Base-by-base conservation (phyloP, 2,797 vertebrate genomes). In the Vespertilio murinus region DNA sequence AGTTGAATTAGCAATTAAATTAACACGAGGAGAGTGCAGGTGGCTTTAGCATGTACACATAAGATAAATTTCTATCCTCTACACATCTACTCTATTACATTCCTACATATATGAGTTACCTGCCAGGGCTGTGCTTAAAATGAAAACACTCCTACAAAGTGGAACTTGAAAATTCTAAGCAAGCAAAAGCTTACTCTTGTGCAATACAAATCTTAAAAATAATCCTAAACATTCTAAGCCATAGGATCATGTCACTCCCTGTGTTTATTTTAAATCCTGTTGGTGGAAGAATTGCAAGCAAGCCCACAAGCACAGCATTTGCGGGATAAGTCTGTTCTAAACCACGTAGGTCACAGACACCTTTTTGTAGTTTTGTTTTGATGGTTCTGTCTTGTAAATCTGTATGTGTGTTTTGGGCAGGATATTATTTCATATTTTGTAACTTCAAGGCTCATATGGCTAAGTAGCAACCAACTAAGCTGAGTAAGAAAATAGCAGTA, bases 261-360 rank as follows among this genome's bases (percentile, higher is more conserved):
- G 30, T 73, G 73, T n/a, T 30, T 84, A 30, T 79, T 95, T 80
- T 79, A 91, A 86, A 84, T 92, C 3, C 65, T 87, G 6, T 52
- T 82, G 77, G 30, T 65, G 54, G 85, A n/a, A 88, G 18, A 84
- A 56, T 16, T 70, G 8, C 35, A 13, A 90, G 25, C 30, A 61
- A 70, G 35, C 2, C 38, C 49, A 83, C 12, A 16, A 5, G 16
- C 6, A 45, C 22, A 59, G 11, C 4, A 70, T 75, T 59, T 80
- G 8, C 12, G 33, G 33, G 45, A 75, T 23, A 28, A 89, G 14
- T 20, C 69, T 45, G 56, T 22, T 79, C 28, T 84, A 80, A 75
- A 52, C 18, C 20, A 47, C 22, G 54, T 38, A 77, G 69, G 23
- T 28, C 14, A 3, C 25, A 13, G 3, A 13, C 10, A 69, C 8